Evolutionary conservation across 2,113 vertebrate species (phyloP).

Genomic region (Ciconia stormi): DNA sequence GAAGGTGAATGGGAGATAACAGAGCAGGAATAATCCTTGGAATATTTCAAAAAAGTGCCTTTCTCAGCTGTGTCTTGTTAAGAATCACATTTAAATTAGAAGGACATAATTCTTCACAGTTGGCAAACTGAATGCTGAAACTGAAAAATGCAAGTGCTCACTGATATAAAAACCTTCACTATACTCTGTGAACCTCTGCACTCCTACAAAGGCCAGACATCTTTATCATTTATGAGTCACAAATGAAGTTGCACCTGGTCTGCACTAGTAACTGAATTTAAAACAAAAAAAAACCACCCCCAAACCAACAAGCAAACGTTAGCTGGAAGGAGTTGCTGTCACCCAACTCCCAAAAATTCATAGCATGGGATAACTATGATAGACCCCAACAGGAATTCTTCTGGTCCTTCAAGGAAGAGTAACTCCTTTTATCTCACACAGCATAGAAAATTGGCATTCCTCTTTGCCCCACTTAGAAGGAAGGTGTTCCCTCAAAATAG

Average conservation of each 20-base stretch:
- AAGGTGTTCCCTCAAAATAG: background rate
- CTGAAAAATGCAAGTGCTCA: background rate
- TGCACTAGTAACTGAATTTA: background rate
- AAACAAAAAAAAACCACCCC: background rate
- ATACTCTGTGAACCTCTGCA: background rate
- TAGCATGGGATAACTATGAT: background rate
- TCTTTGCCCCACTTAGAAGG: background rate
- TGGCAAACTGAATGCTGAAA: background rate
- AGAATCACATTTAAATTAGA: conserved; percentile 24
- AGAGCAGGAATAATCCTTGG: background rate
- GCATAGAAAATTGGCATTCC: background rate
- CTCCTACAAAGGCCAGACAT: background rate
- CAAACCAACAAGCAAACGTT: background rate
- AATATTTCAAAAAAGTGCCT: background rate
- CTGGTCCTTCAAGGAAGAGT: background rate
- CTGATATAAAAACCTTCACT: background rate
- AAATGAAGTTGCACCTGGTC: background rate
- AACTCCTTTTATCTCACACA: background rate
- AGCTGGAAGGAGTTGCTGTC: background rate
- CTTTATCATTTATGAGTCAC: background rate
- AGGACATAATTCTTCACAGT: background rate
- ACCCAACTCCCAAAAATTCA: background rate
- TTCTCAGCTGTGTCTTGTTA: background rate
- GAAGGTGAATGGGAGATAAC: background rate
- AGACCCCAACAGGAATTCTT: background rate